Base-by-base conservation (phyloP, 2,797 vertebrate genomes). In the Anguilla pacifica region DNA sequence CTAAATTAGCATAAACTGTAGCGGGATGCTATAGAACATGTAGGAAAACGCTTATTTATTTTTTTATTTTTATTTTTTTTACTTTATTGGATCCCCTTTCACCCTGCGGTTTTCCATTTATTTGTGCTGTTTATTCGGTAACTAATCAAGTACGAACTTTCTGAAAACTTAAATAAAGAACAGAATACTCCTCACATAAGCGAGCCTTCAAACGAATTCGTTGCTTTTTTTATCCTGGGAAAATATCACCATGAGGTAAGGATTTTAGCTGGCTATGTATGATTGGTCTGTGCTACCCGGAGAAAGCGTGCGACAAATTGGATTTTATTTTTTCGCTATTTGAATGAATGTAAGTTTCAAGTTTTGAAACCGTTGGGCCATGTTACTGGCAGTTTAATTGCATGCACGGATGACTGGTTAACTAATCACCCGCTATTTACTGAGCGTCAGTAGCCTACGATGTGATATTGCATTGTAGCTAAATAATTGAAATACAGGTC, bases 231-330 rank as follows among this genome's bases (percentile, higher is more conserved):
- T 17, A 67, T 86, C 31, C 46, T 35, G 72, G 85, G 85, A 81
- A 64, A 86, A 87, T 25, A 81, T 84, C 88, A 90, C 2, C 93
- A 96, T 96, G 96, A 96, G 96, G 96, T 96, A 93, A 95, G 94
- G 19, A 35, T 83, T 46, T 53, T 51, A n/a, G 83, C 53, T 57
- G 6, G 55, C 79, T 51, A 67, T 10, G 6, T 46, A 22, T 79
- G 53, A 83, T 67, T n/a, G 31, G 53, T 72, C 46, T 3, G 55
- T 28, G 70, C 31, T 28, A 59, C 28, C 51, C 64, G 57, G 17
- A 35, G 5, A 43, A 46, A 46, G 22, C 49, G 19, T 86, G 72
- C 70, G 49, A 72, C 46, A 51, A 86, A 72, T 43, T 79, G 35
- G 10, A 82, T 49, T 25, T 10, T 1, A 51, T 82, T 82, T 49